A percentile compares a stretch with the other conserved stretches of the same genome.
These are phyloP conservation scores for Baronia brevicornis DNA, from an alignment of 2,888 invertebrate genomes.

Conservation along the genomic window DNA sequence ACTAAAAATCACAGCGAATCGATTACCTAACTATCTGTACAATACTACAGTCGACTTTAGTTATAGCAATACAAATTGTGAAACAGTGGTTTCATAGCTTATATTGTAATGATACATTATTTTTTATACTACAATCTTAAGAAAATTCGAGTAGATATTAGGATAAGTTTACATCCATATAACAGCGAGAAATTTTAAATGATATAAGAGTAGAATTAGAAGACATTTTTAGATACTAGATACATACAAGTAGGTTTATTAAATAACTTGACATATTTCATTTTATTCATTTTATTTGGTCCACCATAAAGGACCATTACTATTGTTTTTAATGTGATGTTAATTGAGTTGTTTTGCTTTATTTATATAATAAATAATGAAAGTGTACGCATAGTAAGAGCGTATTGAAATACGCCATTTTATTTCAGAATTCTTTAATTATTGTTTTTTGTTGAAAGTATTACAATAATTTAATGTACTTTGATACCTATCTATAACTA, in stretches of 20 bases:
- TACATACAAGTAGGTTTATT: conserved; percentile 2
- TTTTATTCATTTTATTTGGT: conserved; percentile 2
- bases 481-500: too few relatives aligned
- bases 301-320: conserved; percentile 2
- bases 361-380: too few relatives aligned
- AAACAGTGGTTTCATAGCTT: conserved; percentile 44
- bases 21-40: conserved; percentile 46
- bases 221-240: conserved; percentile 3
- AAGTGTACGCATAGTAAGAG: too few relatives aligned
- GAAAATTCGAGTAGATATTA: conserved; percentile 32
- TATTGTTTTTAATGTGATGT: too few relatives aligned
- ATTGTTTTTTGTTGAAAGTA: too few relatives aligned
- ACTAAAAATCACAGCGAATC: conserved; percentile 59
- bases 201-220: conserved; percentile 6
- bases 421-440: too few relatives aligned
- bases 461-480: too few relatives aligned
- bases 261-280: neutral
- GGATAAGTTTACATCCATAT: conserved; percentile 7
- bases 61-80: too few relatives aligned
- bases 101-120: conserved; percentile 29
- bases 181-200: conserved; percentile 11
- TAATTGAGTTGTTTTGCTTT: too few relatives aligned
- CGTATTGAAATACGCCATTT: too few relatives aligned
- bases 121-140: conserved; percentile 24
- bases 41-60: conserved; percentile 13